A percentile compares a stretch with the other conserved stretches of the same genome.
Evolutionary conservation across 2,113 vertebrate genomes (phyloP).

Genomic region (Alligator sinensis): DNA sequence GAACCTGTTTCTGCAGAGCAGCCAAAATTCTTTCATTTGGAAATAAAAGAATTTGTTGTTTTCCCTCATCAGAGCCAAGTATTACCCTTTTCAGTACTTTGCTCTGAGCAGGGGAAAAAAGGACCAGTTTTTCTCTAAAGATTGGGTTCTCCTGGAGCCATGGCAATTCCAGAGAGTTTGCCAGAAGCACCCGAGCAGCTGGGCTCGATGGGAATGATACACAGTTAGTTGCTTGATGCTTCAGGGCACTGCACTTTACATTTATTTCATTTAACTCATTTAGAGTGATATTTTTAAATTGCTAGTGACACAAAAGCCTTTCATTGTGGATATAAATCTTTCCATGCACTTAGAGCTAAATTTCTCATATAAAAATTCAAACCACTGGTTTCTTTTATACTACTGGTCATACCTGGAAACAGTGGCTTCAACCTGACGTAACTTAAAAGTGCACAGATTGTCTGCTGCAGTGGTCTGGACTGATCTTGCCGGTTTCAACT

Average conservation of each 20-base stretch:
- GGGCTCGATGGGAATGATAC: background rate
- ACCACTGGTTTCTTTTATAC: too few relatives aligned
- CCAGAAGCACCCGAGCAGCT: constrained; percentile 20
- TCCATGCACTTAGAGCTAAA: background rate
- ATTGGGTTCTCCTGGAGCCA: constrained; percentile 16
- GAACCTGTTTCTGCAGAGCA: constrained; percentile 16
- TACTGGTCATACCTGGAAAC: background rate
- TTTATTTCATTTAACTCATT: background rate
- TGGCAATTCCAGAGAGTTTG: constrained; percentile 44
- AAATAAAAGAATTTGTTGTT: constrained; percentile 58
- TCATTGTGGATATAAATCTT: background rate
- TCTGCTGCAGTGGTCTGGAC: background rate
- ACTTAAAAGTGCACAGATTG: background rate
- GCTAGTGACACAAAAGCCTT: background rate
- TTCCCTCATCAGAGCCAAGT: constrained; percentile 57
- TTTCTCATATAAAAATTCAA: background rate
- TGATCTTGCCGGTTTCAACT: background rate
- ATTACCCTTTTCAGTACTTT: constrained; percentile 47
- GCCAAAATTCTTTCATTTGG: constrained; percentile 57
- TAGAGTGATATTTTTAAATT: background rate
- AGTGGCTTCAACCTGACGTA: background rate
- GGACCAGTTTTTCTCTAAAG: constrained; percentile 24
- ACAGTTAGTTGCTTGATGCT: constrained; percentile 1
- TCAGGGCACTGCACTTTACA: background rate
- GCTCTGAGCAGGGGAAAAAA: constrained; percentile 7